Base-by-base conservation (phyloP, 2,797 vertebrate genomes). In the Rhinichthys osculus region DNA sequence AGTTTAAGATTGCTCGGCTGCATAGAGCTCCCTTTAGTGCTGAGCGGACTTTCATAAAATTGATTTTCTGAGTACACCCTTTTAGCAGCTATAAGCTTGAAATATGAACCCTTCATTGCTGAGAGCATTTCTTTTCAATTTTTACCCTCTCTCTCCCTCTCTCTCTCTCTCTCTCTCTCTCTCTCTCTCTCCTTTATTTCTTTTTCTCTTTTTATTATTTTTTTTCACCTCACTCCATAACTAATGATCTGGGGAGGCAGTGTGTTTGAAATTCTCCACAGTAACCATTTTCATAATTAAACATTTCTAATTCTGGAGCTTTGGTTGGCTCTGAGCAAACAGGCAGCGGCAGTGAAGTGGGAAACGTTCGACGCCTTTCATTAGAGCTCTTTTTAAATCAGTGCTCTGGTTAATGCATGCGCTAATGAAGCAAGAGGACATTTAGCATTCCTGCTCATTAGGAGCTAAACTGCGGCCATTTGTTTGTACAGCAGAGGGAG, bases 221-320 rank as follows among this genome's bases (percentile, higher is more conserved):
- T 78, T 78, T 81, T 84, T 81, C 81, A 81, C 82, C 94, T 96
- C 95, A 95, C 96, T 95, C 96, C 94, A 95, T 97, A 97, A 97
- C 97, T 97, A 98, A 98, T 98, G 96, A 97, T 96, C 96, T 95
- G 96, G 95, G 95, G 96, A 96, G 96, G 95, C 93, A 95, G 96
- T 96, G 96, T 96, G 95, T 97, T 97, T 97, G 95, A 96, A 98
- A 97, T 98, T 97, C 96, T 97, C 95, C 96, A 94, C 94, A 93
- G 96, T 94, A 96, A 96, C 97, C 96, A 98, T 98, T 98, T 98
- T 96, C 97, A 96, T 99, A 98, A 98, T 98, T 98, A 98, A 98
- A 97, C 95, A 94, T 95, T 93, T 95, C 96, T 99, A 98, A 98
- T 98, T 98, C 97, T 97, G 97, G 96, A 96, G 96, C 96, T 97